Evolutionary conservation across 1,140 invertebrate genomes (phyloP), one percentile per base, ranked within the genome.

Genomic region (Helicoverpa armigera): DNA sequence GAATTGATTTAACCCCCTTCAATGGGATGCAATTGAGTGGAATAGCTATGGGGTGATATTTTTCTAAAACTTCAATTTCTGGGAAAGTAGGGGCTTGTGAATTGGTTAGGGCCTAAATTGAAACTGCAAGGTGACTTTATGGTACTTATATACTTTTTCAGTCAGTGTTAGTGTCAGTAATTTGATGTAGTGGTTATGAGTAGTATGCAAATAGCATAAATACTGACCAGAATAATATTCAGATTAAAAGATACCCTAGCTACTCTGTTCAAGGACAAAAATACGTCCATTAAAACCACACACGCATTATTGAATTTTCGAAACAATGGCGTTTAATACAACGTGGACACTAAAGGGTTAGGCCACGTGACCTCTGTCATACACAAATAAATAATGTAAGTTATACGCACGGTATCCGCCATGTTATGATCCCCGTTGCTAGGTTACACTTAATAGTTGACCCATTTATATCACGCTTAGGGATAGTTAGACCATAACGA

Each of bases 341-440:
- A 69, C 65, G 18, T 16, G 13, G 54, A 54, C 23, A 72, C 29
- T 31, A 54, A 72, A 72, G 18, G 51, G 69, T 54, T 72, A 63
- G 54, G 18, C 5, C 86, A 83, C 84, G 85, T 83, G 86, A 43
- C 78, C 77, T 50, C 5, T 79, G 65, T 63, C 58, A 31, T 13
- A 58, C 29, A 70, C 80, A 83, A 85, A 87, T 89, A 81, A 87
- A 84, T 85, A 81, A 76, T 82, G 82, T 78, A 60, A 76, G 50
- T 74, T 61, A 73, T 75, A 23, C 67, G 81, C 82, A 60, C 73
- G 50, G 74, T 58, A 73, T 75, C 14, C 67, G 82, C 82, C 80
- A 82, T 61, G 82, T 88, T 89, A 76, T 89, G 86, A 90, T 88
- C 88, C 83, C 87, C 86, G 87, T 90, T 79, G 82, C 85, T 86